phyloP scores from a whole-genome alignment of 2,113 vertebrate genomes.

The Mustela nigripes region DNA sequence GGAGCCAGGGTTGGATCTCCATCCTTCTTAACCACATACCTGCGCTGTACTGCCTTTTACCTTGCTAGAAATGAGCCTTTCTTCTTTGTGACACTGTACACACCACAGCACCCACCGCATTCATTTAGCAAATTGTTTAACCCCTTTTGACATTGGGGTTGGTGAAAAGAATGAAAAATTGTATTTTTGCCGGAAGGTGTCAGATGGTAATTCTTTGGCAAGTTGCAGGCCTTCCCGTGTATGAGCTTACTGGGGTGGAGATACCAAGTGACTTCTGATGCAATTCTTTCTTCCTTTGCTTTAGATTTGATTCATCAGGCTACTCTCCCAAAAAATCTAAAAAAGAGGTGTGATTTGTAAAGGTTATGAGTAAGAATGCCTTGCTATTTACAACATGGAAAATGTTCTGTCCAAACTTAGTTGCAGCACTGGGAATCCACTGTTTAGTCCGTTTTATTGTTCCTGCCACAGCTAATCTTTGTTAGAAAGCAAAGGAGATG shows the following conservation, averaged over 20 bases:
- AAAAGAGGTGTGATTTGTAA: neutral
- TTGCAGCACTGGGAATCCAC: neutral
- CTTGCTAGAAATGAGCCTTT: neutral
- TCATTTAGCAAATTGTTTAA: neutral
- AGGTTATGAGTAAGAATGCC: accelerated
- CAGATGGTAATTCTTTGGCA: neutral
- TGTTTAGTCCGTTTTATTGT: neutral
- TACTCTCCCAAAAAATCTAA: neutral
- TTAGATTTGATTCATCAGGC: neutral
- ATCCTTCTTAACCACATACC: neutral
- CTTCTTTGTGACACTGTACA: neutral
- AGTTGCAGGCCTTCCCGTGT: neutral
- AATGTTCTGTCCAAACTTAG: neutral
- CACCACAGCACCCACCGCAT: neutral
- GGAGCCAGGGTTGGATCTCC: too few relatives aligned
- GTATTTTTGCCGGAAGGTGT: neutral
- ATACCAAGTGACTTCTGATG: neutral
- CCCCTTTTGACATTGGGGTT: too few relatives aligned
- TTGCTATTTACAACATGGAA: neutral
- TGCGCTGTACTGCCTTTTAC: neutral
- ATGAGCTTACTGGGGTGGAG: neutral
- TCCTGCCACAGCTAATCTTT: neutral
- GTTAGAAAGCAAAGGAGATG: neutral
- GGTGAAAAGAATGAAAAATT: neutral
- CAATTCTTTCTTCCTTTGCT: neutral